These are phyloP conservation scores for Neodontobutis hainanensis DNA, from an alignment of 2,113 vertebrate species.

Conservation along the genomic window DNA sequence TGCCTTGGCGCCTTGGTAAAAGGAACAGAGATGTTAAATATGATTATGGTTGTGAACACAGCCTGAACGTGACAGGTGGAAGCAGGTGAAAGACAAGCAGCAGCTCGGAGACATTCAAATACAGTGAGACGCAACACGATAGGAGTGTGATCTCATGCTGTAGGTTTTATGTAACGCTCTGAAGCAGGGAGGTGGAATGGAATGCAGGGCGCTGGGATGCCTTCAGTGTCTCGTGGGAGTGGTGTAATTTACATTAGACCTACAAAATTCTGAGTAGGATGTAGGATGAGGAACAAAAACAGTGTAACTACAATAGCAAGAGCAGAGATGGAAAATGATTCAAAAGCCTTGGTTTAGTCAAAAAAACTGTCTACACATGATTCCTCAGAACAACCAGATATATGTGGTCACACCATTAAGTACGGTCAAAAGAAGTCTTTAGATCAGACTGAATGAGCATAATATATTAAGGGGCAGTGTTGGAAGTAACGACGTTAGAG, in stretches of 20 bases:
- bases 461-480: too few species aligned
- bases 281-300: not conserved
- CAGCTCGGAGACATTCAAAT: slow-evolving; percentile 3
- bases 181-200: slow-evolving; percentile 21
- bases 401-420: too few species aligned
- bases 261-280: slow-evolving; percentile 19
- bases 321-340: too few species aligned
- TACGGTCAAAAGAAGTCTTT: too few species aligned
- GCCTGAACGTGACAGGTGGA: slow-evolving; percentile 17
- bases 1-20: slow-evolving; percentile 13
- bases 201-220: slow-evolving; percentile 29
- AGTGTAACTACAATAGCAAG: too few species aligned
- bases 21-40: slow-evolving; percentile 29
- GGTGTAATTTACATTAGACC: slow-evolving; percentile 52
- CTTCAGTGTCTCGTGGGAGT: slow-evolving; percentile 31
- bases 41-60: not conserved
- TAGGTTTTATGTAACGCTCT: slow-evolving; percentile 30
- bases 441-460: too few species aligned
- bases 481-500: too few species aligned
- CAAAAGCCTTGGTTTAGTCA: too few species aligned
- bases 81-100: slow-evolving; percentile 32
- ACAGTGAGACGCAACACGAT: slow-evolving; percentile 41
- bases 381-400: too few species aligned
- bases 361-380: too few species aligned
- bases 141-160: slow-evolving; percentile 7